Evolutionary conservation across 2,113 vertebrate species (phyloP).

Genomic region (Benitochromis conjunctus): DNA sequence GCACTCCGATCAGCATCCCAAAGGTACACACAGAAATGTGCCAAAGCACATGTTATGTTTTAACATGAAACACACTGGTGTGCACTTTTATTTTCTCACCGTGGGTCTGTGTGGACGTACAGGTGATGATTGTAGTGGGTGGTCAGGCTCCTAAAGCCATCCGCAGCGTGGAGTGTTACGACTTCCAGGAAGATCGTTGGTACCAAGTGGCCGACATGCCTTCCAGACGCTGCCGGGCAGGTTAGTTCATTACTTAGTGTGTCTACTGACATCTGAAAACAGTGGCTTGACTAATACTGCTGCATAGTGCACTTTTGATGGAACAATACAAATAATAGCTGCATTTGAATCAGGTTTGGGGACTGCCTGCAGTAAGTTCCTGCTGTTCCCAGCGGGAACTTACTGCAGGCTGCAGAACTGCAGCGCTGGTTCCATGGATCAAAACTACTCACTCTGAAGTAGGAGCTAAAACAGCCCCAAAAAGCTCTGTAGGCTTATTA

Average conservation of each 20-base stretch:
- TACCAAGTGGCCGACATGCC: conserved; percentile 94
- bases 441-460: too few relatives aligned
- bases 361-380: background rate
- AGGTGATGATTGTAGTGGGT: conserved; percentile 98
- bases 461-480: too few relatives aligned
- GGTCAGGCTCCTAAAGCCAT: conserved; percentile 97
- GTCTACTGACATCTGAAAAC: background rate
- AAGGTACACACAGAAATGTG: conserved; percentile 24
- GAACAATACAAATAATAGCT: background rate
- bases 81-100: background rate
- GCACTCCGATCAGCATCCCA: conserved; percentile 89
- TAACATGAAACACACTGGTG: rapidly evolving
- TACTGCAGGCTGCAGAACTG: too few relatives aligned
- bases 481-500: background rate
- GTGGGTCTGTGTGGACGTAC: background rate
- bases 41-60: background rate
- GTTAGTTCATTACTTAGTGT: conserved; percentile 37
- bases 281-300: background rate
- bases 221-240: conserved; percentile 90
- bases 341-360: rapidly evolving
- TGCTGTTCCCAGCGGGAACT: background rate
- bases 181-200: conserved; percentile 95
- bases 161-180: conserved; percentile 94
- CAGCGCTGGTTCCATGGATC: too few relatives aligned
- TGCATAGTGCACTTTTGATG: rapidly evolving